Base-by-base conservation (phyloP, 2,797 vertebrate genomes). In the Chromis chromis region DNA sequence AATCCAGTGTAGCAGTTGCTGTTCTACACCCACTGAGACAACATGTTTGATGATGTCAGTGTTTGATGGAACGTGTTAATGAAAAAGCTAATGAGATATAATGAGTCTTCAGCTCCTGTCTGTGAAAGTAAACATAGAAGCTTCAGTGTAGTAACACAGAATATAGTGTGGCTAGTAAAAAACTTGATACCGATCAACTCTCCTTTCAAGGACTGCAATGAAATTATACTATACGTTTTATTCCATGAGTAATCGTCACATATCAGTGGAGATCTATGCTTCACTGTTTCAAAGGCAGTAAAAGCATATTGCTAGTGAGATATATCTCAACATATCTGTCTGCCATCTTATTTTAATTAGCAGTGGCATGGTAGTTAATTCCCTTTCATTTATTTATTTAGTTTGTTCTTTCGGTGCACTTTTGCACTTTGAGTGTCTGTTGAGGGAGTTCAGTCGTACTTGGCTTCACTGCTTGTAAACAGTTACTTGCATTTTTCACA, bases 21-120 rank as follows among this genome's bases (percentile, higher is more conserved):
- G 72, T 70, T 71, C 61, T 49, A 62, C 72, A 71, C 55, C 69
- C 69, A 76, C 77, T 72, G 74, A 88, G 80, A 86, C 81, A 82
- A 75, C 69, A 82, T 85, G 55, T 88, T 86, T 80, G 81, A 88
- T 86, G 77, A 90, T 89, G 83, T 88, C 84, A 83, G 78, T 65
- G 77, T 88, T 76, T 91, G 89, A 89, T 90, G 76, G 85, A 88
- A 92, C 78, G 91, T 86, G 88, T 93, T 94, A 94, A 92, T 92
- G 90, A 92, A 95, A 91, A 94, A 93, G 89, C 88, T 93, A 94
- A 95, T 94, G 94, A 91, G 83, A 76, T 79, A 70, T 94, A 95
- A 96, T 96, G 94, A 95, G 94, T 96, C 89, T 88, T 92, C 92
- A 89, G 91, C 93, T 94, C 88, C 91, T 88, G 90, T 90, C 94